Evolutionary conservation across 2,888 invertebrate species (phyloP).

Genomic region (Halictus ligatus): DNA sequence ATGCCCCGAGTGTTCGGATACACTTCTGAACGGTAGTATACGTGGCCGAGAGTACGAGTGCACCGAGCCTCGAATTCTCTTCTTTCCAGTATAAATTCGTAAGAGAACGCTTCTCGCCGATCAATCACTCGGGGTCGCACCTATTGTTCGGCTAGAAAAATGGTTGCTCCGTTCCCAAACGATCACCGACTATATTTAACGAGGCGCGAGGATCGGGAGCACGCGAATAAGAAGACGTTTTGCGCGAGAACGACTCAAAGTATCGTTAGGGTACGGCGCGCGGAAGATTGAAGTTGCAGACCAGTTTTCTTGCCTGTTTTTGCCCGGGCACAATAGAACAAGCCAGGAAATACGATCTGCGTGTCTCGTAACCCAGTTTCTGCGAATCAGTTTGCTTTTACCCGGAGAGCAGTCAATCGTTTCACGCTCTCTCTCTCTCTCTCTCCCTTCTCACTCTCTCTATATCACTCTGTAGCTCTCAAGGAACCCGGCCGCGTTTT

Average conservation of each 20-base stretch:
- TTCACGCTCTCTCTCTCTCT: conserved; percentile 8
- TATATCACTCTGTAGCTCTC: too few species aligned
- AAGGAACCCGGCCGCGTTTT: background rate
- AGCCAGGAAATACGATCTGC: conserved; percentile 60
- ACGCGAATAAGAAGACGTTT: conserved; percentile 46
- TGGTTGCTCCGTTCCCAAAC: conserved; percentile 41
- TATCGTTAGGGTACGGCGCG: conserved; percentile 46
- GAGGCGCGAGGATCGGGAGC: conserved; percentile 29
- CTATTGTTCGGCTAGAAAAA: conserved; percentile 53
- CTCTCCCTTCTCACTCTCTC: background rate
- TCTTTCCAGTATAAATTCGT: conserved; percentile 15
- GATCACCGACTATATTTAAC: conserved; percentile 48
- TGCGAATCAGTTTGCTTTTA: conserved; percentile 49
- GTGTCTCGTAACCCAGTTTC: conserved; percentile 61
- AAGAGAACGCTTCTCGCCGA: conserved; percentile 16
- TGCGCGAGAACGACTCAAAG: conserved; percentile 52
- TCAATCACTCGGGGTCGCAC: conserved; percentile 46
- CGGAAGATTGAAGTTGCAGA: conserved; percentile 55
- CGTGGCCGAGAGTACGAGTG: background rate
- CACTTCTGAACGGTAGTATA: background rate
- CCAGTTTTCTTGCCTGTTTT: conserved; percentile 51
- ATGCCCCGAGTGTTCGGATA: background rate
- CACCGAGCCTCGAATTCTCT: conserved; percentile 2
- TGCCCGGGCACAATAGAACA: conserved; percentile 42
- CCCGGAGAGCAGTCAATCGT: conserved; percentile 46